Percentiles rank a stretch among this genome's conserved stretches.
Evolutionary conservation across 2,113 vertebrate genomes (phyloP).

Genomic region (Silurus meridionalis): DNA sequence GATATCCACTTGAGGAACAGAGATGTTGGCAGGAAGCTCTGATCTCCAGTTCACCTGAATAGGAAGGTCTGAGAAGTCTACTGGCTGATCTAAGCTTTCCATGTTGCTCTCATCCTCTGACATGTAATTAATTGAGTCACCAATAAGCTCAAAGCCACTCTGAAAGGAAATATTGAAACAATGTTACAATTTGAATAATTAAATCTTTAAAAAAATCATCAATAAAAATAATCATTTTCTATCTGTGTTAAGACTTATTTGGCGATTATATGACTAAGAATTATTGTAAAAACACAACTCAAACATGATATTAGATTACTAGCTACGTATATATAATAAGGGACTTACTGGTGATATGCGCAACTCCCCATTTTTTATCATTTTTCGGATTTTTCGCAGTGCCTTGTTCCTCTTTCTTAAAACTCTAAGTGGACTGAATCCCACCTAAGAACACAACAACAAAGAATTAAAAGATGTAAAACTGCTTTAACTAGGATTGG

Average conservation of each 20-base stretch:
- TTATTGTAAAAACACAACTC: not conserved
- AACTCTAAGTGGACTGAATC: constrained; percentile 85
- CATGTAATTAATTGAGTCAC: constrained; percentile 62
- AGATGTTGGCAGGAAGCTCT: constrained; percentile 78
- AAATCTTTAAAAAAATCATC: not conserved
- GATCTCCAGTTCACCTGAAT: constrained; percentile 81
- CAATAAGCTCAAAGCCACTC: constrained; percentile 77
- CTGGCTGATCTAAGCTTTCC: constrained; percentile 83
- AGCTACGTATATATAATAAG: not conserved
- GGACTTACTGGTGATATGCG: constrained; percentile 76
- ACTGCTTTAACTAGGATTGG: not conserved
- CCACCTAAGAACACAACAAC: constrained; percentile 74
- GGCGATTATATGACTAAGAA: not conserved
- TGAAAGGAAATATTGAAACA: constrained; percentile 56
- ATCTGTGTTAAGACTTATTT: not conserved
- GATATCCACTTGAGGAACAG: constrained; percentile 77
- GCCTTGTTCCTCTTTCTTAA: constrained; percentile 93
- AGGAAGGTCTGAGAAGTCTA: constrained; percentile 78
- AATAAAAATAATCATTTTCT: not conserved
- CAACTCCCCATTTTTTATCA: constrained; percentile 81
- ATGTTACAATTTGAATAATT: not conserved
- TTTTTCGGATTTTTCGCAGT: constrained; percentile 83
- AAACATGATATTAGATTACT: not conserved
- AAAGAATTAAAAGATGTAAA: not conserved
- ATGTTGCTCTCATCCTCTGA: constrained; percentile 81